Evolutionary conservation across 2,888 invertebrate genomes (phyloP).

Genomic region (Mimachlamys varia): DNA sequence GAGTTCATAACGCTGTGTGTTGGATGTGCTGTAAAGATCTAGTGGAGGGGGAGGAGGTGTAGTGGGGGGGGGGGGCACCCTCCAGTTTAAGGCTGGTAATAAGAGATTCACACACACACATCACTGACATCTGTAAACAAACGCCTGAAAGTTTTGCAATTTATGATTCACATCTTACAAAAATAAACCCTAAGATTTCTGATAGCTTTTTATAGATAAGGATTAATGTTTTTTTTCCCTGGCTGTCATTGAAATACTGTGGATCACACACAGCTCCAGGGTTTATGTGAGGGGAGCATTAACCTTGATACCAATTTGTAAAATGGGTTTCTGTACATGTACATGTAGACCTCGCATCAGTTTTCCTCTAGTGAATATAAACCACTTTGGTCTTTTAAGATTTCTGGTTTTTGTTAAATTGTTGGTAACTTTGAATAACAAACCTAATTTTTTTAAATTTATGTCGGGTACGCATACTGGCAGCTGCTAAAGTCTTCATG

Average conservation of each 20-base stretch:
- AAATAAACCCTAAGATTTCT: slow-evolving; percentile 2
- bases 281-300: not conserved
- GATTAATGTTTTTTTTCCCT: not conserved
- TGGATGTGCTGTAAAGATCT: not conserved
- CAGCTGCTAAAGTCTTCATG: no score
- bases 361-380: not conserved
- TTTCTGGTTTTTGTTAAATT: not conserved
- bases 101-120: not conserved
- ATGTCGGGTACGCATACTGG: no score
- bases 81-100: not conserved
- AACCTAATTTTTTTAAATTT: no score
- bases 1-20: not conserved
- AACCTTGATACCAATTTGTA: no score
- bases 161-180: slow-evolving; percentile 25
- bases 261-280: not conserved
- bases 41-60: not conserved
- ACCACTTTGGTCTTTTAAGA: not conserved
- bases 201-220: not conserved
- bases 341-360: not conserved
- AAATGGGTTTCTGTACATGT: no score
- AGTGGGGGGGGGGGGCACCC: not conserved
- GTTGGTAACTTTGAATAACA: no score
- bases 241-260: not conserved
- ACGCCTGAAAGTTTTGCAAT: not conserved
- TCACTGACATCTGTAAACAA: not conserved